These are phyloP conservation scores for Xyliphius kryptos DNA, from an alignment of 2,113 vertebrate genomes.

Conservation along the genomic window DNA sequence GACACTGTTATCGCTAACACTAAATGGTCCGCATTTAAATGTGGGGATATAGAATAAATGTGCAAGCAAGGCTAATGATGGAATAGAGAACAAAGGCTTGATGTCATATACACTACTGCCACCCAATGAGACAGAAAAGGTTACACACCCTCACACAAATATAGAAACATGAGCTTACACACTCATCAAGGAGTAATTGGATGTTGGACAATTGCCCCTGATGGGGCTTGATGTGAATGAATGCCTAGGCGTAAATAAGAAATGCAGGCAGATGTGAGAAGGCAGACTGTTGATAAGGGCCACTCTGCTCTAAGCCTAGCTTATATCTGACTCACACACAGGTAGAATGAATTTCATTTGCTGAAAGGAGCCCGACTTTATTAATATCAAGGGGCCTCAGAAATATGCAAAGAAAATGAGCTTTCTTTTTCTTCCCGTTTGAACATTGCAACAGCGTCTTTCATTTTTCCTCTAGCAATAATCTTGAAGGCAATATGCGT, in stretches of 20 bases:
- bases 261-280: conserved; percentile 20
- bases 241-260: conserved; percentile 41
- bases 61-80: too few relatives aligned
- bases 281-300: conserved; percentile 39
- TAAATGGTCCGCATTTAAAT: too few relatives aligned
- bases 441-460: conserved; percentile 27
- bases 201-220: conserved; percentile 44
- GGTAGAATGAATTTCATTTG: conserved; percentile 44
- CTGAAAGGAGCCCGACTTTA: conserved; percentile 32
- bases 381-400: conserved; percentile 36
- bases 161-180: conserved; percentile 20
- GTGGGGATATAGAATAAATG: too few relatives aligned
- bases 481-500: conserved; percentile 27
- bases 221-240: conserved; percentile 41
- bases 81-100: too few relatives aligned
- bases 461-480: conserved; percentile 22
- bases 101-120: too few relatives aligned
- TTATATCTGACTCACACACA: conserved; percentile 28
- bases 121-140: conserved; percentile 18
- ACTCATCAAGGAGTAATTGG: conserved; percentile 49
- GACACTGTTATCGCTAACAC: too few relatives aligned
- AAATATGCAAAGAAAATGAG: conserved; percentile 31
- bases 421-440: conserved; percentile 37
- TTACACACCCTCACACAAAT: conserved; percentile 27
- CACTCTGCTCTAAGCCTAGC: conserved; percentile 31